Percentiles rank a stretch among this genome's conserved stretches.
phyloP scores from a whole-genome alignment of 2,113 vertebrate species.

The Odontesthes bonariensis region DNA sequence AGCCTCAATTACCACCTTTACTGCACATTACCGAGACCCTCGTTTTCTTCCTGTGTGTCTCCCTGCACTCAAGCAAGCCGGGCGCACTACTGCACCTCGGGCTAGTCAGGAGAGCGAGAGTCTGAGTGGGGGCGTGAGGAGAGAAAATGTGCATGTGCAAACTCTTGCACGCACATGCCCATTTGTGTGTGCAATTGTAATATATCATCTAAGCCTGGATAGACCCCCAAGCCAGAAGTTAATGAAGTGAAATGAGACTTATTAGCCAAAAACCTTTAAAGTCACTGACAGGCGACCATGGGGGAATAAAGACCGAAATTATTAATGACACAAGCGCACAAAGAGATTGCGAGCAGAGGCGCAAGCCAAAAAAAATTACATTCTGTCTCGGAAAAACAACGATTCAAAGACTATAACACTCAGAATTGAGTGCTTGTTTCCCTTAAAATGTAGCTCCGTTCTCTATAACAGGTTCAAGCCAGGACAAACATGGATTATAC shows the following conservation, averaged over 20 bases:
- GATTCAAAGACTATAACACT: background rate
- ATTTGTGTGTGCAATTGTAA: conserved; percentile 66
- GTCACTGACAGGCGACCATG: conserved; percentile 77
- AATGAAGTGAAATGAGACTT: conserved; percentile 87
- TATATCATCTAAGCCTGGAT: conserved; percentile 81
- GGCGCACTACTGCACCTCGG: conserved; percentile 56
- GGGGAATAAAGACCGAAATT: conserved; percentile 66
- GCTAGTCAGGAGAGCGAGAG: conserved; percentile 46
- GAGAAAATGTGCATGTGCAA: conserved; percentile 4
- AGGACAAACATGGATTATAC: conserved; percentile 10
- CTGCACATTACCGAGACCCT: conserved; percentile 66
- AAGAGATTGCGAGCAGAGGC: conserved; percentile 19
- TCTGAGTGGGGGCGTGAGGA: conserved; percentile 18
- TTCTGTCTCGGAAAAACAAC: conserved; percentile 13
- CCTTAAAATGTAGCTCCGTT: background rate
- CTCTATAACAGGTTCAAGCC: conserved; percentile 4
- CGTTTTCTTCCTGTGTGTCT: conserved; percentile 66
- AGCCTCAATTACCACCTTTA: conserved; percentile 76
- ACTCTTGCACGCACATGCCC: conserved; percentile 12
- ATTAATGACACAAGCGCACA: conserved; percentile 61
- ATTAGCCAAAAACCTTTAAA: conserved; percentile 84
- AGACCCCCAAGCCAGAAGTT: conserved; percentile 82
- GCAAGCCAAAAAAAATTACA: conserved; percentile 8
- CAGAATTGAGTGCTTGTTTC: background rate
- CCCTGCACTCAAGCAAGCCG: conserved; percentile 49